Evolutionary conservation across 1,140 invertebrate species (phyloP), one percentile per base, ranked within the genome.

Genomic region (Cotesia glomerata): DNA sequence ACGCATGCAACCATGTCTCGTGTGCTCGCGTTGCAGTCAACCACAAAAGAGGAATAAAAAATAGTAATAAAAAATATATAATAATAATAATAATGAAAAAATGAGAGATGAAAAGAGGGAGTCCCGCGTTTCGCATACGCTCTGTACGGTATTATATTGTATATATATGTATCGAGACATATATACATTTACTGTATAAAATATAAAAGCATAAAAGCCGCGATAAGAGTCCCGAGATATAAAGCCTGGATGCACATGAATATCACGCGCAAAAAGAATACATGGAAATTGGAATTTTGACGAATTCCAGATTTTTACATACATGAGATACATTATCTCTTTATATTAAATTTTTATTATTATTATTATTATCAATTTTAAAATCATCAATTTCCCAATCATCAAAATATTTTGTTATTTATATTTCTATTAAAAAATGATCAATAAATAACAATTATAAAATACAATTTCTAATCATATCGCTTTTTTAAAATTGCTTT

Each of bases 21-120:
- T 26, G 58, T 59, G 18, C 18, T 5, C 18, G 58, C 9, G 9
- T 11, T 59, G 58, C 18, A 34, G 13, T 63, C 7, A 8, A n/a
- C 32, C 13, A 16, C 1, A 32, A 32, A 39, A 11, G 14, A 35
- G 13, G 13, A 39, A 16, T n/a, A n/a, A 63, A 63, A n/a, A 63
- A 63, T 16, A 63, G 39, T 39, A 39, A 39, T 39, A 63, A 63
- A 63, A 54, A 54, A 54, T 16, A 14, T 54, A 54, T 54, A 45
- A 45, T 45, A 45, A 45, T 39, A 39, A 39, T 45, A 45, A 45
- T 45, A 45, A 45, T 45, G 11, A 45, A 9, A 61, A 61, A 34
- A 61, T 61, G 14, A 32, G 14, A 32, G 58, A 26, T 32, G 16
- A 61, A 61, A 61, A 61, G 26, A 61, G 58, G 58, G 58, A 56